A percentile compares a stretch with the other conserved stretches of the same genome.
Conservation (phyloP, 1,140 invertebrate species). For the Nephotettix cincticeps region DNA sequence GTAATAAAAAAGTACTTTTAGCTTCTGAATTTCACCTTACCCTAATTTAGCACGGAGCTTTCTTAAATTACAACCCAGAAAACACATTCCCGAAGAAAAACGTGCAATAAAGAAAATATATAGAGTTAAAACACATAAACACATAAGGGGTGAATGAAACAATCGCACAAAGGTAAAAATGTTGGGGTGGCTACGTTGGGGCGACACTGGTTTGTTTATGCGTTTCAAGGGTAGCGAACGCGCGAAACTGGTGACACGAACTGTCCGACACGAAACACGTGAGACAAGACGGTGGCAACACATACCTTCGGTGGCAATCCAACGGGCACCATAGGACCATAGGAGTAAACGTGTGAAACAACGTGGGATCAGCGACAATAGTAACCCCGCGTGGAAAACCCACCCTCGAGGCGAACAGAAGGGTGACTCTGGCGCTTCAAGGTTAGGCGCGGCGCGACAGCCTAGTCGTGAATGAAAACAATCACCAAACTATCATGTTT, state of each 20-base stretch:
- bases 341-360: no score
- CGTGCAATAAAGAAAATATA: no score
- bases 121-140: no score
- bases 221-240: not conserved
- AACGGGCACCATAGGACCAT: not conserved
- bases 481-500: not conserved
- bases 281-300: not conserved
- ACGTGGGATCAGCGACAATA: not conserved
- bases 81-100: no score
- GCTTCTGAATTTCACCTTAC: no score
- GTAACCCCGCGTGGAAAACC: not conserved
- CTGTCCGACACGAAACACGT: not conserved
- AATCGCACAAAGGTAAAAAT: no score
- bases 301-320: not conserved
- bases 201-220: not conserved
- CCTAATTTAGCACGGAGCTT: no score
- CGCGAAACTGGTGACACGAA: not conserved
- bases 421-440: not conserved
- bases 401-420: not conserved
- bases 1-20: no score
- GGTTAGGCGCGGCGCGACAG: not conserved
- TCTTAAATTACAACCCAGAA: no score
- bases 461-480: slow-evolving; percentile 5
- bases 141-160: no score
- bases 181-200: no score